A percentile compares a stretch with the other conserved stretches of the same genome.
Conservation (phyloP, 2,113 vertebrate species). For the Tangachromis dhanisi region DNA sequence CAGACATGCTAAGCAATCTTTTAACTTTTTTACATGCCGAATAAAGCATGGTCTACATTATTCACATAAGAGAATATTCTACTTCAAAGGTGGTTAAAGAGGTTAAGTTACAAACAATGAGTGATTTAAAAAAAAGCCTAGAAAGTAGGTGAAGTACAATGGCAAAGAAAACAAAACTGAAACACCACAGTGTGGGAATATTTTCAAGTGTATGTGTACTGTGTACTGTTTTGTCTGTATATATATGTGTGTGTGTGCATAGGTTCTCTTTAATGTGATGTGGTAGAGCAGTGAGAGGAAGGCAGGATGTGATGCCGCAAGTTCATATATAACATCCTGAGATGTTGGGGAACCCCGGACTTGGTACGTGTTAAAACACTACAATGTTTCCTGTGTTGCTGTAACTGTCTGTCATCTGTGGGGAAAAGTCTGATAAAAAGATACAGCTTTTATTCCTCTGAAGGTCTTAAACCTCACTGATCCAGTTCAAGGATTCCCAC, state of each 20-base stretch:
- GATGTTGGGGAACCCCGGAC: slow-evolving; percentile 51
- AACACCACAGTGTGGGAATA: slow-evolving; percentile 41
- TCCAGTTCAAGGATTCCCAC: neutral
- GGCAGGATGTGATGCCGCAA: slow-evolving; percentile 54
- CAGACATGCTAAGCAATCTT: neutral
- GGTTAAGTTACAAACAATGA: neutral
- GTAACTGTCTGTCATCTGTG: neutral
- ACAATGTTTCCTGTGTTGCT: slow-evolving; percentile 11
- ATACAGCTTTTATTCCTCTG: neutral
- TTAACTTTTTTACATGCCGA: neutral
- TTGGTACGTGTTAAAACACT: neutral
- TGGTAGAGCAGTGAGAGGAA: slow-evolving; percentile 43
- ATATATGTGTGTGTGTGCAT: neutral
- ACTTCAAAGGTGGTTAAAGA: neutral
- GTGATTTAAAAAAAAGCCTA: slow-evolving; percentile 19
- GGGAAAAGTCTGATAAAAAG: neutral
- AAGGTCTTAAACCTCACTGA: neutral
- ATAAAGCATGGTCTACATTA: neutral
- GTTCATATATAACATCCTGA: slow-evolving; percentile 21
- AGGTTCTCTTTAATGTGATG: neutral
- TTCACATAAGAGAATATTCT: neutral
- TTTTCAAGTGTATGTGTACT: neutral
- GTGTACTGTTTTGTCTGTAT: neutral
- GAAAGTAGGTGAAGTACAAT: slow-evolving; percentile 43
- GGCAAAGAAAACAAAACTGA: slow-evolving; percentile 42